Evolutionary conservation across 2,113 vertebrate species (phyloP), one percentile per base, ranked within the genome.

Genomic region (Ictidomys tridecemlineatus): DNA sequence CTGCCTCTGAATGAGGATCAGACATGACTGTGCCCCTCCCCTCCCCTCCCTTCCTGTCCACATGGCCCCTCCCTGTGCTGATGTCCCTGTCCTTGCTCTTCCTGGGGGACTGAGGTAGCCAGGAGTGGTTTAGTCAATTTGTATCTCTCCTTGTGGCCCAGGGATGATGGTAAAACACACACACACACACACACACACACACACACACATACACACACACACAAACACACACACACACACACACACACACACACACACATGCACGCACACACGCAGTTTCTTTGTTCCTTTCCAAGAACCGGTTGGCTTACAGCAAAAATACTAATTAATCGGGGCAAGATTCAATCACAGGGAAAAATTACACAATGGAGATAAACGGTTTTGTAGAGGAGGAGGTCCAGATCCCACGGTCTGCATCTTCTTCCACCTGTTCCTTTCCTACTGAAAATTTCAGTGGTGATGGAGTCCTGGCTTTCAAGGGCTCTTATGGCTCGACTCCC

Each of bases 271-370:
- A 37, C 39, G 7, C 30, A 39, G 18, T 53, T 63, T 92, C 48
- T 79, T 96, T 90, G 65, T 93, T 92, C 69, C 69, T 93, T 85
- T 85, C 67, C 61, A 89, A 89, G 74, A 91, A 83, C 26, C 83
- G 69, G 20, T 84, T 72, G 53, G 39, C 28, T 96, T 63, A 84
- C 9, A 70, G 79, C 76, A 70, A 90, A 93, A 70, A 22, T 85
- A 42, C 79, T 96, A 86, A 93, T 96, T 93, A 91, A 78, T 78
- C 2, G 5, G 67, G 65, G 67, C 13, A 63, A 70, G 78, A 91
- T 53, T 94, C 79, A 48, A 13, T 89, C 2, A 14, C 28, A 56
- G 70, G 91, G 42, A 84, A 86, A 73, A 56, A 61, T 58, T 48
- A 48, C 53, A 48, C 72, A 56, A 42, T 74, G 53, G 90, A 89